A percentile compares a stretch with the other conserved stretches of the same genome.
These are phyloP conservation scores for Chironomus tepperi DNA, from an alignment of 1,140 invertebrate species.

Conservation along the genomic window DNA sequence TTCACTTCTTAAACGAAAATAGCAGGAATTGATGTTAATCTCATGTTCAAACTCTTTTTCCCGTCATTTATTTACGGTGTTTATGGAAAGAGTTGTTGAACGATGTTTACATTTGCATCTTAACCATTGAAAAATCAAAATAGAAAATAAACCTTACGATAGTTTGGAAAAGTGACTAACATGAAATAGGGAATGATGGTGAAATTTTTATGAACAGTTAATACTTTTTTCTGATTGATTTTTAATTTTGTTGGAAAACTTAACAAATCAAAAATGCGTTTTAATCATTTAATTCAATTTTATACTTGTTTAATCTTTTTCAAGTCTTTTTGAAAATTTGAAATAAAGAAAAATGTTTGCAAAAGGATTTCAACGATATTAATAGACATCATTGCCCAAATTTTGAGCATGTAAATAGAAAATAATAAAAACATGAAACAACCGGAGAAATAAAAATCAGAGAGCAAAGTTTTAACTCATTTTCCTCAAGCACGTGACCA, in stretches of 20 bases:
- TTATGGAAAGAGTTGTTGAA: neutral
- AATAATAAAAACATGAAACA: neutral
- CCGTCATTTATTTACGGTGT: neutral
- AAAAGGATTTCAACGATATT: conserved; percentile 14
- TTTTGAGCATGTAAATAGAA: neutral
- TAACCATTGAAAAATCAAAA: neutral
- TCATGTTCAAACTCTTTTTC: neutral
- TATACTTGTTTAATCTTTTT: too few relatives aligned
- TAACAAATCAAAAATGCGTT: too few relatives aligned
- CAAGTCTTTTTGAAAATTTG: neutral
- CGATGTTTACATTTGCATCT: neutral
- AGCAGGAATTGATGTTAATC: neutral
- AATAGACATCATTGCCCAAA: conserved; percentile 15
- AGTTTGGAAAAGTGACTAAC: too few relatives aligned
- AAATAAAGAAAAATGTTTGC: conserved; percentile 2
- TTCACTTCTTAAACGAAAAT: too few relatives aligned
- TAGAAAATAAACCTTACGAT: too few relatives aligned
- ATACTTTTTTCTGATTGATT: too few relatives aligned
- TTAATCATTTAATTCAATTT: too few relatives aligned
- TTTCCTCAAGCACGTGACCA: conserved; percentile 2
- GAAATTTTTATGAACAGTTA: too few relatives aligned
- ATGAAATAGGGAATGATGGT: too few relatives aligned
- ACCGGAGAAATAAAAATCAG: neutral
- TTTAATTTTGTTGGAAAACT: too few relatives aligned
- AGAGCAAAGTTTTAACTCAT: neutral